phyloP scores from a whole-genome alignment of 2,888 invertebrate genomes.

The Acleris literana region DNA sequence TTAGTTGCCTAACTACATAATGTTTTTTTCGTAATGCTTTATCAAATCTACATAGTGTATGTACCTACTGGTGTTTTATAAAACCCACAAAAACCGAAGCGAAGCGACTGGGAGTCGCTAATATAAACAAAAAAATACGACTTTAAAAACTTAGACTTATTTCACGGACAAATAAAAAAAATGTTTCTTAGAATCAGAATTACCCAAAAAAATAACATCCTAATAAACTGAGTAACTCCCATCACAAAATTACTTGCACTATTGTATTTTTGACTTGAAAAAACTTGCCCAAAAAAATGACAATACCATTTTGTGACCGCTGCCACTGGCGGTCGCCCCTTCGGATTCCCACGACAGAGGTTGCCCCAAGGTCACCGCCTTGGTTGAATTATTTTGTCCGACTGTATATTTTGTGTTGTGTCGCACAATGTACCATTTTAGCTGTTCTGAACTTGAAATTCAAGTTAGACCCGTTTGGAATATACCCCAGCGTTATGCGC shows the following conservation, averaged over 20 bases:
- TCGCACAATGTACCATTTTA: conserved; percentile 22
- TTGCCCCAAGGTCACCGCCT: conserved; percentile 32
- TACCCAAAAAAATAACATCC: too few relatives aligned
- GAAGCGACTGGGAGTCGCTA: too few relatives aligned
- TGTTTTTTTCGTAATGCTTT: too few relatives aligned
- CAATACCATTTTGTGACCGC: conserved; percentile 24
- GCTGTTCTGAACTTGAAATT: conserved; percentile 19
- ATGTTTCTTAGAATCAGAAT: too few relatives aligned
- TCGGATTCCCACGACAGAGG: conserved; percentile 29
- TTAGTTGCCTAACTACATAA: too few relatives aligned
- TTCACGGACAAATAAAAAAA: too few relatives aligned
- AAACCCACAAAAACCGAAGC: too few relatives aligned
- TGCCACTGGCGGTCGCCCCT: conserved; percentile 25
- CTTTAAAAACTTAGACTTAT: too few relatives aligned
- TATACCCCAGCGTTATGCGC: not conserved
- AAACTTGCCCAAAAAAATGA: not conserved
- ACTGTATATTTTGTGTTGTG: conserved; percentile 20
- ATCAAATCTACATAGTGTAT: too few relatives aligned
- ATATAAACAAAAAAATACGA: too few relatives aligned
- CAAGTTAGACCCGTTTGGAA: conserved; percentile 28
- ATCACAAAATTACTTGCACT: not conserved
- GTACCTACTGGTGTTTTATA: too few relatives aligned
- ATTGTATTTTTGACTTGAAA: not conserved
- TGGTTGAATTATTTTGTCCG: conserved; percentile 29
- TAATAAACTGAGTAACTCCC: not conserved